phyloP scores from a whole-genome alignment of 2,888 invertebrate species.

The Stenurella melanura region DNA sequence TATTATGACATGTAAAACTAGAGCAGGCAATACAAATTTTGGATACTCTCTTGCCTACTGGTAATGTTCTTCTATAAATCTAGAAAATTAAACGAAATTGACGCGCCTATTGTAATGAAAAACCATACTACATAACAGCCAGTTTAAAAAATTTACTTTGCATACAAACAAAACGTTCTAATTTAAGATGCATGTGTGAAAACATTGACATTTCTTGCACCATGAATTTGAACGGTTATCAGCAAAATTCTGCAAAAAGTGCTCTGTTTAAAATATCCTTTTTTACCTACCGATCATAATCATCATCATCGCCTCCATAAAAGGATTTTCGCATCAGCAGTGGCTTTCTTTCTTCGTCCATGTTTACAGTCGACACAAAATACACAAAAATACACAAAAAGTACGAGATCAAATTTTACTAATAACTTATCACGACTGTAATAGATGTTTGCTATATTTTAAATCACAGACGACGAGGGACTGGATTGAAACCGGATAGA shows the following conservation, averaged over 20 bases:
- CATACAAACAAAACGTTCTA: background rate
- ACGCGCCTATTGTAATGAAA: too few species aligned
- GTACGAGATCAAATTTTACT: too few species aligned
- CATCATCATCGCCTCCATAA: background rate
- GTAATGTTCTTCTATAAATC: too few species aligned
- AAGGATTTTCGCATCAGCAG: constrained; percentile 48
- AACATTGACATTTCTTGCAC: constrained; percentile 5
- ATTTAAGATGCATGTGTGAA: background rate
- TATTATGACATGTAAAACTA: too few species aligned
- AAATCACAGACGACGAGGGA: background rate
- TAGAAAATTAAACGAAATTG: too few species aligned
- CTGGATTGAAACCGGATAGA: background rate
- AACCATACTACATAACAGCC: too few species aligned
- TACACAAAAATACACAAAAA: background rate
- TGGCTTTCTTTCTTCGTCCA: constrained; percentile 42
- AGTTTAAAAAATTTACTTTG: background rate
- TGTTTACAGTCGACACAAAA: background rate
- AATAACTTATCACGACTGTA: too few species aligned
- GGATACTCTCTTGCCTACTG: too few species aligned
- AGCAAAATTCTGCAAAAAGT: background rate
- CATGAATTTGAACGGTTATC: background rate
- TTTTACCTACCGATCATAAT: background rate
- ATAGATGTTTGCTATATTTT: too few species aligned
- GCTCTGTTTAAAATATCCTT: background rate
- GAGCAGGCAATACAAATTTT: too few species aligned